These are phyloP conservation scores for Mamestra configurata DNA, from an alignment of 1,140 invertebrate genomes.

Conservation along the genomic window DNA sequence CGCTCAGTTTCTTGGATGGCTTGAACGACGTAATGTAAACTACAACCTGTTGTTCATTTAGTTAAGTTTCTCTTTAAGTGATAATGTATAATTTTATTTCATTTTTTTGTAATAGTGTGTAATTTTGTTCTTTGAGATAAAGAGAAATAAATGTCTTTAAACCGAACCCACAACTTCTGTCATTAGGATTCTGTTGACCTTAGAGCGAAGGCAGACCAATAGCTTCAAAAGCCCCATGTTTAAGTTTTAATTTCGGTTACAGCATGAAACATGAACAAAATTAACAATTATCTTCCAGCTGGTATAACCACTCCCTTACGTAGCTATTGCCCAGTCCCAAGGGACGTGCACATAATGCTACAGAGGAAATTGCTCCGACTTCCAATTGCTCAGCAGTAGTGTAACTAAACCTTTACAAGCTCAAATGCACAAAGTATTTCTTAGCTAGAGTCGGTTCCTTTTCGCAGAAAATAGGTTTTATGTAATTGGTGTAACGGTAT, in stretches of 20 bases:
- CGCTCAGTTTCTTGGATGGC: too few relatives aligned
- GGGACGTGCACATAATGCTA: slow-evolving; percentile 38
- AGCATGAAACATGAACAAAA: neutral
- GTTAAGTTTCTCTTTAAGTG: too few relatives aligned
- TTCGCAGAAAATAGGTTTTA: neutral
- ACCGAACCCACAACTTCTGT: too few relatives aligned
- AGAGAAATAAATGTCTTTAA: too few relatives aligned
- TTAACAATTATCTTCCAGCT: neutral
- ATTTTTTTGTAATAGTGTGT: too few relatives aligned
- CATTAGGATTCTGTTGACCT: too few relatives aligned
- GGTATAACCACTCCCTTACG: neutral
- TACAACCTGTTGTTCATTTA: too few relatives aligned
- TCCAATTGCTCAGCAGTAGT: slow-evolving; percentile 25
- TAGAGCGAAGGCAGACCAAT: neutral
- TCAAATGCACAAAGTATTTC: slow-evolving; percentile 24
- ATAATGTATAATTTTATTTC: too few relatives aligned
- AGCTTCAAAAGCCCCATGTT: too few relatives aligned
- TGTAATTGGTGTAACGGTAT: neutral
- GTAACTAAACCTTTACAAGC: slow-evolving; percentile 23
- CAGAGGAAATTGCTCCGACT: slow-evolving; percentile 45
- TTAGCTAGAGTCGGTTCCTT: slow-evolving; percentile 2
- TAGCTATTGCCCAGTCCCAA: slow-evolving; percentile 2
- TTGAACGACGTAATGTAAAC: too few relatives aligned
- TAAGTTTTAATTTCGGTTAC: too few relatives aligned
- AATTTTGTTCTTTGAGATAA: too few relatives aligned